Conservation (phyloP, 2,888 invertebrate genomes). For the Drosophila quinaria region DNA sequence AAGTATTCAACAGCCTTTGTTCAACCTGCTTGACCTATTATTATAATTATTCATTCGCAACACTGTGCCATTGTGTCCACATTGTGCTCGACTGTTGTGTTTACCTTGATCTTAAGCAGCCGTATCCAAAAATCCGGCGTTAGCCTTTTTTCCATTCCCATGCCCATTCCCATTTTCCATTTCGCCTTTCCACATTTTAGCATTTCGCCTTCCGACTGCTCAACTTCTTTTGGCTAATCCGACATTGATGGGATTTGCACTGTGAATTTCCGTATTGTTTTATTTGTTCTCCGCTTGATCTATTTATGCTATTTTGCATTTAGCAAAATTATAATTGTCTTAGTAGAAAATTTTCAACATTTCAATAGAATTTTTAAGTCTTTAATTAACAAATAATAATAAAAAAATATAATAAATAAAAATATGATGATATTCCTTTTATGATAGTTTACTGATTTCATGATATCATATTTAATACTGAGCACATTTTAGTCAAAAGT, state of each 20-base stretch:
- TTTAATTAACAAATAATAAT: neutral
- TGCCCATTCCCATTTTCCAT: conserved; percentile 5
- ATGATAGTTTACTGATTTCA: neutral
- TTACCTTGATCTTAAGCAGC: conserved; percentile 59
- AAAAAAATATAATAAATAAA: neutral
- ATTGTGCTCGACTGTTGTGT: conserved; percentile 54
- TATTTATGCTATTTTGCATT: conserved; percentile 50
- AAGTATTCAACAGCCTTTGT: conserved; percentile 45
- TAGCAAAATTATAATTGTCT: conserved; percentile 65
- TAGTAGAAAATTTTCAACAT: conserved; percentile 12
- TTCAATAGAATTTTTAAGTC: conserved; percentile 3
- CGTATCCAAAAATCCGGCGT: conserved; percentile 61
- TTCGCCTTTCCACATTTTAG: conserved; percentile 25
- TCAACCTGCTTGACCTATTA: conserved; percentile 72
- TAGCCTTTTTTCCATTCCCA: conserved; percentile 37
- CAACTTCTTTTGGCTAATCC: conserved; percentile 49
- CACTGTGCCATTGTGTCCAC: conserved; percentile 70
- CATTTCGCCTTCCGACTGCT: conserved; percentile 37
- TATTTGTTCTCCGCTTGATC: conserved; percentile 25
- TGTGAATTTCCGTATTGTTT: conserved; percentile 40
- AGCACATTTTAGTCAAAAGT: neutral
- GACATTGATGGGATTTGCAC: conserved; percentile 55
- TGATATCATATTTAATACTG: neutral
- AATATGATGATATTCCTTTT: neutral
- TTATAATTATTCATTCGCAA: conserved; percentile 79